Evolutionary conservation across 2,888 invertebrate species (phyloP), one percentile per base, ranked within the genome.

Genomic region (Griposia aprilina): DNA sequence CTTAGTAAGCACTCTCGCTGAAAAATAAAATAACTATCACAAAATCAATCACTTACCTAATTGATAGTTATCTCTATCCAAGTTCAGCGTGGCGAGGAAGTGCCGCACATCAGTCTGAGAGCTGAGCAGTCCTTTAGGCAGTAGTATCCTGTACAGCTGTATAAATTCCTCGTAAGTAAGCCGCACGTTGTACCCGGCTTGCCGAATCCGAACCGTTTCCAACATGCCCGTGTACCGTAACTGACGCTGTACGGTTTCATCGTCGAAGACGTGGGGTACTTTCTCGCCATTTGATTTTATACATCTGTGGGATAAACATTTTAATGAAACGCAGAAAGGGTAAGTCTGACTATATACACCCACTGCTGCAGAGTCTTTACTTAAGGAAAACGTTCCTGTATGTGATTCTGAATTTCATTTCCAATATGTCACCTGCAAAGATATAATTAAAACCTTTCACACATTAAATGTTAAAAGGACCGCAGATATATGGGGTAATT

Each of bases 281-380:
- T 99, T 99, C 87, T 99, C 98, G 80, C 98, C 98, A 94, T 99
- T 99, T 74, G 99, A 99, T 96, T 99, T 99, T 93, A 99, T 99
- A 94, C 99, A 99, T 82, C 99, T 97, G 93, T 98, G 41, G 75
- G 23, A 17, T 55, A 45, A 36, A 13, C 11, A 1, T 52, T 52
- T 8, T 11, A 41, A 30, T 57, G 52, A 30, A 68, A 52, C 1
- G 23, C 30, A 10, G 1, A n/a, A n/a, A 45, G 11, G 15, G 0
- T 36, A 69, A 7, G 36, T 69, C 36, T 1, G 3, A 11, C 11
- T 36, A 17, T 17, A 30, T n/a, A n/a, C n/a, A n/a, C n/a, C n/a
- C n/a, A n/a, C n/a, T n/a, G n/a, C n/a, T n/a, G n/a, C n/a, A n/a
- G n/a, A n/a, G n/a, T n/a, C n/a, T n/a, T n/a, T n/a, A n/a, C n/a